Conservation (phyloP, 2,797 vertebrate species). For the Pogonophryne albipinna region DNA sequence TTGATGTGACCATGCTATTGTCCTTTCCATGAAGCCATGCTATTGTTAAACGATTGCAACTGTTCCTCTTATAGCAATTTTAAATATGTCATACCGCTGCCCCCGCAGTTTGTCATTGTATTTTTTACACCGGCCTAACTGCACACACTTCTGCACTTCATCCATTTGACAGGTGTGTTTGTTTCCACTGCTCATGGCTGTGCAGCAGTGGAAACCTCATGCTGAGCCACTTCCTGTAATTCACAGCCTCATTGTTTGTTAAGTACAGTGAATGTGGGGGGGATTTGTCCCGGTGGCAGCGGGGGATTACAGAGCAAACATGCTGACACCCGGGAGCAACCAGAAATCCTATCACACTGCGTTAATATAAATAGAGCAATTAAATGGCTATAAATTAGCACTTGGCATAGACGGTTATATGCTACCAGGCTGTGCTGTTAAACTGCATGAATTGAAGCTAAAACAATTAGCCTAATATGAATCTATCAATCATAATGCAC, state of each 20-base stretch:
- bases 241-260: conserved; percentile 57
- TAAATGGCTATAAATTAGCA: conserved; percentile 1
- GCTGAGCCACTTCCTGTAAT: conserved; percentile 37
- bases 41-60: conserved; percentile 6
- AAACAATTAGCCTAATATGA: background rate
- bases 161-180: conserved; percentile 52
- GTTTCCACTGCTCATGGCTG: conserved; percentile 41
- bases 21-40: background rate
- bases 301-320: conserved; percentile 46
- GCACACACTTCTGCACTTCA: conserved; percentile 21
- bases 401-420: background rate
- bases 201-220: conserved; percentile 40
- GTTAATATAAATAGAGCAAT: conserved; percentile 1
- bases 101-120: conserved; percentile 18
- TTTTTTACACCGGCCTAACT: background rate
- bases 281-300: conserved; percentile 53
- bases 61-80: conserved; percentile 18
- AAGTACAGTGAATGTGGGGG: conserved; percentile 47
- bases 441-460: background rate
- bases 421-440: background rate
- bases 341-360: background rate
- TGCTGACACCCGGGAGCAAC: conserved; percentile 7
- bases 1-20: background rate
- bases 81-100: conserved; percentile 18
- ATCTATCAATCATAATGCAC: background rate